Base-by-base conservation (phyloP, 2,113 vertebrate genomes). In the Microcebus lehilahytsara region DNA sequence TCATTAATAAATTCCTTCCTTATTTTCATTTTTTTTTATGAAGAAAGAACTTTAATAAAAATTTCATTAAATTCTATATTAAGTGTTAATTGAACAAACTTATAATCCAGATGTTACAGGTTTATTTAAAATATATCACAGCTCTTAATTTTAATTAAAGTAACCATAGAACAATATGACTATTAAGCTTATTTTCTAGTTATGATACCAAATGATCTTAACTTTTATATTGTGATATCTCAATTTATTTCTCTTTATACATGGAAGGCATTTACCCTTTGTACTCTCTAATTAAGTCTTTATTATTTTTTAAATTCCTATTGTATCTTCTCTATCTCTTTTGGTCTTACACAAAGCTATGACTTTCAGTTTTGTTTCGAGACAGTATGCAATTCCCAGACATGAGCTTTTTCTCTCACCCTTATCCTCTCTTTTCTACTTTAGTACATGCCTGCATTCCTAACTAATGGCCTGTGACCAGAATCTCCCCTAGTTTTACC, bases 61-160 rank as follows among this genome's bases (percentile, higher is more conserved):
- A 83, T 89, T 96, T 97, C 85, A 97, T 97, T 97, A 91, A 94
- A 79, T 96, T 91, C 46, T 91, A 64, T 74, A 89, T 85, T 91
- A 93, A 92, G 88, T 93, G 72, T 91, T 97, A 96, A 96, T 91
- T 94, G 94, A 96, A 56, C 34, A 97, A 34, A 46, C 71, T 97
- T 78, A 89, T 95, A 96, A 86, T 71, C 51, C 86, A 96, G 88
- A 95, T 91, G 71, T 74, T 93, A 67, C 42, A 85, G 34, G 22
- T 94, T 97, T 96, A 92, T 93, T 91, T 97, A 85, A 96, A 95
- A 95, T 74, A 81, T 46, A 90, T 85, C 40, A 87, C 40, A 78
- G 87, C 53, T 89, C 78, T 96, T 93, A 95, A 96, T 96, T 96
- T 85, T 91, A 93, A 91, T 40, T 75, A 90, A 93, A 85, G n/a